A percentile compares a stretch with the other conserved stretches of the same genome.
Evolutionary conservation across 1,140 invertebrate species (phyloP).

Genomic region (Pogonomyrmex barbatus): DNA sequence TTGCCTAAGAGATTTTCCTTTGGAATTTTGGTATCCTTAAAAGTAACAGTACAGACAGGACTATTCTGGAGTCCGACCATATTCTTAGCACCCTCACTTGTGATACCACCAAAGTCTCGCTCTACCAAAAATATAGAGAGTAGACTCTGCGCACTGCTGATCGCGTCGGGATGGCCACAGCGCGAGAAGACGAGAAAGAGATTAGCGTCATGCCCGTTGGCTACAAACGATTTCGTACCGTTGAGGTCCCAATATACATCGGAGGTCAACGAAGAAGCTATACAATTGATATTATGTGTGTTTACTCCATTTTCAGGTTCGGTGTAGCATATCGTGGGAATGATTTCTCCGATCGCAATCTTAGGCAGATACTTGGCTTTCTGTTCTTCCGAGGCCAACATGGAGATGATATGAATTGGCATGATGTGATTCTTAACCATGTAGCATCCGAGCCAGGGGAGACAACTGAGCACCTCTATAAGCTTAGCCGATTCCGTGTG

Average conservation of each 20-base stretch:
- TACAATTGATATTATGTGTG: conserved; percentile 79
- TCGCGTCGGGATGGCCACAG: conserved; percentile 55
- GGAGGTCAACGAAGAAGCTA: conserved; percentile 75
- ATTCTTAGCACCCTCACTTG: conserved; percentile 89
- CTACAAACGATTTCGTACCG: conserved; percentile 86
- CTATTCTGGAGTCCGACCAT: conserved; percentile 90
- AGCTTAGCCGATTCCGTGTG: conserved; percentile 87
- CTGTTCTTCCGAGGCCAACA: conserved; percentile 83
- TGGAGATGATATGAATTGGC: conserved; percentile 84
- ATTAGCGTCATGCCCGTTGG: conserved; percentile 84
- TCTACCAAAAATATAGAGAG: conserved; percentile 93
- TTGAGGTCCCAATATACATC: conserved; percentile 83
- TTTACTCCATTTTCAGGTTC: conserved; percentile 81
- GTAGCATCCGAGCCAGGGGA: conserved; percentile 83
- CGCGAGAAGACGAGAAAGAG: conserved; percentile 86
- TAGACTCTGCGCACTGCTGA: conserved; percentile 70
- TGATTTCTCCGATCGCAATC: conserved; percentile 84
- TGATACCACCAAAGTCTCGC: conserved; percentile 89
- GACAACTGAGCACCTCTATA: conserved; percentile 85
- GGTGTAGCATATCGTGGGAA: conserved; percentile 85
- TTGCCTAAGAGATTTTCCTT: conserved; percentile 82
- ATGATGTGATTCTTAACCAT: conserved; percentile 84
- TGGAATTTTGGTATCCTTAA: conserved; percentile 85
- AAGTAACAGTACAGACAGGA: conserved; percentile 81
- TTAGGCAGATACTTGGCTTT: conserved; percentile 85